Conservation (phyloP, 2,113 vertebrate genomes). For the Capreolus pygargus region DNA sequence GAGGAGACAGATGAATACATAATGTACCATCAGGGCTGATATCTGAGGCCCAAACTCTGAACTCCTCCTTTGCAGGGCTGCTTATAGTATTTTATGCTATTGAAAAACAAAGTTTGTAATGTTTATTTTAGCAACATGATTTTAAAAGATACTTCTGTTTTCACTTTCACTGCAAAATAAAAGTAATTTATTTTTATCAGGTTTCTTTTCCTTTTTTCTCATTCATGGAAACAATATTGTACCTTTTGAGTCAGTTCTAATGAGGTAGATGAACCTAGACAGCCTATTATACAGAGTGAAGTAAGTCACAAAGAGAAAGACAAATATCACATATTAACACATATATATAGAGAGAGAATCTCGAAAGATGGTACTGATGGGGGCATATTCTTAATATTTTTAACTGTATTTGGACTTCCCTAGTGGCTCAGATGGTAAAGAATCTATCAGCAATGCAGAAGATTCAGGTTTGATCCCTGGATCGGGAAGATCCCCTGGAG, state of each 20-base stretch:
- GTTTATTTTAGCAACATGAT: neutral
- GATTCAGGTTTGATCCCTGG: neutral
- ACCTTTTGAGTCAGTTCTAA: neutral
- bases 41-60: neutral
- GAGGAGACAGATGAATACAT: neutral
- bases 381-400: neutral
- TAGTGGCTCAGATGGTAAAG: neutral
- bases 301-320: neutral
- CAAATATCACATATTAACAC: neutral
- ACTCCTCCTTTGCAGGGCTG: neutral
- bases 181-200: neutral
- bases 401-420: neutral
- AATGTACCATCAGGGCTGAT: neutral
- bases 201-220: neutral
- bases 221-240: neutral
- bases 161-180: neutral
- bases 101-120: neutral
- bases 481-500: neutral
- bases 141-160: slow-evolving; percentile 25
- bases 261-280: neutral
- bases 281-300: neutral
- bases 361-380: neutral
- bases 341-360: neutral
- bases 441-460: neutral
- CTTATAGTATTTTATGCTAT: neutral